These are phyloP conservation scores for Corythoichthys haematopterus DNA, from an alignment of 2,113 vertebrate genomes.

Conservation along the genomic window DNA sequence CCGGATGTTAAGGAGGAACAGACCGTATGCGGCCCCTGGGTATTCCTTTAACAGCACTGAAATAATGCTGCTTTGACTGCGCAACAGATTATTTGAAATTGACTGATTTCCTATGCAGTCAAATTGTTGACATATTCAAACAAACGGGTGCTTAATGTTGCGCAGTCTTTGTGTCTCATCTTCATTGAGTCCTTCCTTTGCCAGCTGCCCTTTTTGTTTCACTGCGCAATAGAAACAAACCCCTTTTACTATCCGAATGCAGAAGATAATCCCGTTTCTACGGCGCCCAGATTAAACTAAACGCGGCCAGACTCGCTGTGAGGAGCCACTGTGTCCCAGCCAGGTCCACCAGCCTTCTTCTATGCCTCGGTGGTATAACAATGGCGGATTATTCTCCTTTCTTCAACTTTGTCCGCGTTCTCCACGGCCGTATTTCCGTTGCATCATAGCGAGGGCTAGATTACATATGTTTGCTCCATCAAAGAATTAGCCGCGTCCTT, in stretches of 20 bases:
- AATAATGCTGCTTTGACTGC: neutral
- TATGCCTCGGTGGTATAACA: constrained; percentile 28
- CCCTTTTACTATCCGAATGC: constrained; percentile 15
- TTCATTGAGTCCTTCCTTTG: neutral
- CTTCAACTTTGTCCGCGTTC: constrained; percentile 21
- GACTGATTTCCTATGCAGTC: neutral
- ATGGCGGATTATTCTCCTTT: constrained; percentile 16
- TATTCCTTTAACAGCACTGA: neutral
- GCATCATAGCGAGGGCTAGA: constrained; percentile 53
- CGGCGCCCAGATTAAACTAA: constrained; percentile 25
- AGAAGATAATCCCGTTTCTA: constrained; percentile 36
- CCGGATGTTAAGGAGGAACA: neutral
- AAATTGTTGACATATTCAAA: constrained; percentile 3
- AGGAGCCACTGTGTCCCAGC: constrained; percentile 18
- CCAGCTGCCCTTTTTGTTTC: constrained; percentile 5
- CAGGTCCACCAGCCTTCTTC: constrained; percentile 14
- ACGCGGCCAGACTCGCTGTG: neutral
- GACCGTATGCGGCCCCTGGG: neutral
- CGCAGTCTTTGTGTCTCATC: neutral
- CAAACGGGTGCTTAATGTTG: neutral
- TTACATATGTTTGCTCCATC: constrained; percentile 64
- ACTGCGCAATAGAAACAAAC: neutral
- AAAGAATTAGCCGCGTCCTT: constrained; percentile 51
- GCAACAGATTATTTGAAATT: neutral
- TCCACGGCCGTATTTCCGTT: constrained; percentile 30